Conservation (phyloP, 2,888 invertebrate species). For the Aproaerema taeniolella region DNA sequence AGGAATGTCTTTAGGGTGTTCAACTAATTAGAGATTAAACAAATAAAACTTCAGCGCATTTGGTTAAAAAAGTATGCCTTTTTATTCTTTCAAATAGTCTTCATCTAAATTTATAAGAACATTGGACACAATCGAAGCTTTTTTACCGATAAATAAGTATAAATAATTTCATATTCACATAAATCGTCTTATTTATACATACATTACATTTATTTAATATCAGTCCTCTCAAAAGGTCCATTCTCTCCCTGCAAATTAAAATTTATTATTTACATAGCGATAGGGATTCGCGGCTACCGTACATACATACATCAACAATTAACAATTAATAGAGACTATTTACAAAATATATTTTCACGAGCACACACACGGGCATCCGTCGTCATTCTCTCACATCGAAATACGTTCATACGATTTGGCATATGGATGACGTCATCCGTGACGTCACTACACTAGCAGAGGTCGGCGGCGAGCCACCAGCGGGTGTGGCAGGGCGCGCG, state of each 20-base stretch:
- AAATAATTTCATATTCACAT: constrained; percentile 78
- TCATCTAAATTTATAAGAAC: constrained; percentile 78
- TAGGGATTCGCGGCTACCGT: constrained; percentile 76
- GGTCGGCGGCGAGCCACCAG: constrained; percentile 69
- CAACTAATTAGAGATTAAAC: not conserved
- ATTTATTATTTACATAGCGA: constrained; percentile 75
- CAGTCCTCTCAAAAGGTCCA: constrained; percentile 78
- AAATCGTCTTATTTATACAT: constrained; percentile 75
- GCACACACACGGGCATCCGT: constrained; percentile 55
- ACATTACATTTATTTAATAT: constrained; percentile 77
- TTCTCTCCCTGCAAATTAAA: constrained; percentile 77
- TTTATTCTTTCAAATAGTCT: constrained; percentile 77
- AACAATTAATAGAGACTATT: constrained; percentile 77
- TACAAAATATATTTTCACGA: constrained; percentile 71
- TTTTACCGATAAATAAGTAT: constrained; percentile 78
- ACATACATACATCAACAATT: constrained; percentile 78
- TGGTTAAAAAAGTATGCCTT: constrained; percentile 78
- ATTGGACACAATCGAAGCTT: constrained; percentile 78
- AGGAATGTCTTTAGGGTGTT: too few relatives aligned
- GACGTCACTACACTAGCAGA: constrained; percentile 71
- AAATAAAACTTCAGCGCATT: constrained; percentile 51
- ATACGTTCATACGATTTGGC: constrained; percentile 72
- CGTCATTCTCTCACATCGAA: constrained; percentile 48
- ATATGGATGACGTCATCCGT: constrained; percentile 71
- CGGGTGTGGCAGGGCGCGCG: constrained; percentile 71